These are phyloP conservation scores for Pseudoips prasinana DNA, from an alignment of 2,888 invertebrate species.

Conservation along the genomic window DNA sequence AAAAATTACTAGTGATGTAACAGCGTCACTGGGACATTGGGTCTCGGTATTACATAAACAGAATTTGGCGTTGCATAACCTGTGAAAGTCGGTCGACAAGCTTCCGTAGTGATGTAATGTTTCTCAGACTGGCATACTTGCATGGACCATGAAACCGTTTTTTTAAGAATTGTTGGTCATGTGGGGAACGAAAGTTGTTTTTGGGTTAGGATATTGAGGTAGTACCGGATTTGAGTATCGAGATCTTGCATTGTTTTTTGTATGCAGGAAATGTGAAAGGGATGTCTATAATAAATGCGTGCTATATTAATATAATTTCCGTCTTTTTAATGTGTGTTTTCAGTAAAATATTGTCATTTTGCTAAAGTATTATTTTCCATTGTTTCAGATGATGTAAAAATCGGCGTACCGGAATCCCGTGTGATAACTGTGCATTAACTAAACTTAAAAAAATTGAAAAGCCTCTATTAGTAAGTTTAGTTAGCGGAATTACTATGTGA, in stretches of 20 bases:
- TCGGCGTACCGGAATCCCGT: conserved; percentile 43
- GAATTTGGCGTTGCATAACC: conserved; percentile 65
- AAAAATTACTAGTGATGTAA: conserved; percentile 67
- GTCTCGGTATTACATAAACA: conserved; percentile 69
- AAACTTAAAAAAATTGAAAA: conserved; percentile 46
- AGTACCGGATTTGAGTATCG: not conserved
- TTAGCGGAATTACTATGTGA: conserved; percentile 77
- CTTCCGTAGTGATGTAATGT: conserved; percentile 69
- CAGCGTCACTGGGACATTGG: conserved; percentile 70
- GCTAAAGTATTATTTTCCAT: conserved; percentile 31
- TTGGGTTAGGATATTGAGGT: conserved; percentile 21
- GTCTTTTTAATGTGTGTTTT: too few species aligned
- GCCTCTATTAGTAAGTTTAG: conserved; percentile 58
- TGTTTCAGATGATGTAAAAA: conserved; percentile 59
- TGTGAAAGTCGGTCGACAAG: conserved; percentile 73
- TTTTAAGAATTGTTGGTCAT: conserved; percentile 31
- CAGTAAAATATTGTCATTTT: too few species aligned
- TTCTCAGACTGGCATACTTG: conserved; percentile 59
- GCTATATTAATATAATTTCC: too few species aligned
- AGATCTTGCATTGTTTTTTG: not conserved
- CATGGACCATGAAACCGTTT: conserved; percentile 49
- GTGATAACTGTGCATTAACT: conserved; percentile 71
- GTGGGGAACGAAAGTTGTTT: conserved; percentile 22
- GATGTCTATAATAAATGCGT: too few species aligned
- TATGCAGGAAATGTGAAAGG: not conserved